phyloP scores from a whole-genome alignment of 2,113 vertebrate species.

The Terrapene triunguis region DNA sequence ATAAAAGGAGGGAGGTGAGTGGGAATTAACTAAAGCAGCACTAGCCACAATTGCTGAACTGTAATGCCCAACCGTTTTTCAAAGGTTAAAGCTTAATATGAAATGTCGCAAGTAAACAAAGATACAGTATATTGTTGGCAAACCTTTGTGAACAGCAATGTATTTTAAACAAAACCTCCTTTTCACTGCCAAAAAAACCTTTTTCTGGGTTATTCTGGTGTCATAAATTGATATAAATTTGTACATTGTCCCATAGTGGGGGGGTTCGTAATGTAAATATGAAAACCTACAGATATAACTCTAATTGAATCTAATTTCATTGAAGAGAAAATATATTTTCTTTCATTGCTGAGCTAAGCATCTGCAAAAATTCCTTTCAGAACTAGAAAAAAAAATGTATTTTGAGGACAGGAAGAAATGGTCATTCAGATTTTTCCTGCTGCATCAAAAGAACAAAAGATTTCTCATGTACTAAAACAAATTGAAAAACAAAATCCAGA shows the following conservation, averaged over 20 bases:
- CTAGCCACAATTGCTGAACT: neutral
- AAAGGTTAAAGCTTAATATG: neutral
- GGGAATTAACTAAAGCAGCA: neutral
- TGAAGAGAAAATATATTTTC: neutral
- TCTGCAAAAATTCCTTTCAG: neutral
- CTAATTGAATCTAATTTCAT: neutral
- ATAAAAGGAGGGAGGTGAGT: neutral
- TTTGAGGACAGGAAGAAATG: neutral
- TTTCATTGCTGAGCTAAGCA: neutral
- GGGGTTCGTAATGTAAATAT: neutral
- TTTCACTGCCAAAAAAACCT: accelerated
- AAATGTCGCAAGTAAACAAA: neutral
- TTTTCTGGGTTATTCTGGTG: neutral
- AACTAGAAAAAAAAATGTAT: neutral
- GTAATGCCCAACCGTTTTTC: neutral
- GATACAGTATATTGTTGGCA: neutral
- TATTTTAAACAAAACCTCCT: neutral
- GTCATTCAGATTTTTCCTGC: neutral
- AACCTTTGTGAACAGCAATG: neutral
- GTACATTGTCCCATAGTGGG: accelerated
- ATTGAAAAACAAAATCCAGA: neutral
- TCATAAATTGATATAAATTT: neutral
- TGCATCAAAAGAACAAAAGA: neutral
- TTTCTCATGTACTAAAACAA: neutral
- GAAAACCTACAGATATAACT: neutral